Evolutionary conservation across 2,888 invertebrate species (phyloP).

Genomic region (Zootermopsis nevadensis): DNA sequence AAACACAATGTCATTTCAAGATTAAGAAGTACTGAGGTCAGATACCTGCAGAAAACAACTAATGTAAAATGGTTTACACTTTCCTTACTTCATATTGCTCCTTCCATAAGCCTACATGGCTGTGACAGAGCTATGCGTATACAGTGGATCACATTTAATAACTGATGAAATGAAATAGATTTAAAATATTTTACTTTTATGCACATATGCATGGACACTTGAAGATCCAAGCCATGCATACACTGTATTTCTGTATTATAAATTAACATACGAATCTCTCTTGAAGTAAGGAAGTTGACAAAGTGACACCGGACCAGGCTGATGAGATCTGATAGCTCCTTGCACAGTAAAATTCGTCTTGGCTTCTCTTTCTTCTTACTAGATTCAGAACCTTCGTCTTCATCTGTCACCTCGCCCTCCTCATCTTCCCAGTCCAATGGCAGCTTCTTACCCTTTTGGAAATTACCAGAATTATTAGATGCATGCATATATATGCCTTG

Average conservation of each 20-base stretch:
- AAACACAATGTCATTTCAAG: too few relatives aligned
- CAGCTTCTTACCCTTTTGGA: conserved; percentile 63
- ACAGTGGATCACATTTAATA: too few relatives aligned
- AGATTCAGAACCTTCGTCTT: conserved; percentile 65
- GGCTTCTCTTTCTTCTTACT: conserved; percentile 55
- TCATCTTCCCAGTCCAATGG: conserved; percentile 58
- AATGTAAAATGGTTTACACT: too few relatives aligned
- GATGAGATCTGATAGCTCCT: conserved; percentile 65
- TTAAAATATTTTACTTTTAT: too few relatives aligned
- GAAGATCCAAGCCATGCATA: not conserved
- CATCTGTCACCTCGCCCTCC: conserved; percentile 66
- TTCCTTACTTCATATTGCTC: too few relatives aligned
- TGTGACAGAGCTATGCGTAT: too few relatives aligned
- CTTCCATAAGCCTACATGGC: too few relatives aligned
- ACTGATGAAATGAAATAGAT: too few relatives aligned
- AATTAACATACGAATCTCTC: conserved; percentile 54
- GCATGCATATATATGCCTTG: too few relatives aligned
- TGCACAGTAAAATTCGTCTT: conserved; percentile 58
- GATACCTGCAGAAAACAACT: too few relatives aligned
- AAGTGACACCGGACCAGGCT: conserved; percentile 60
- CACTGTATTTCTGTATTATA: conserved; percentile 4
- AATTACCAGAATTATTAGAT: not conserved
- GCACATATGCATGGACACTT: too few relatives aligned
- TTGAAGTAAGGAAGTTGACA: conserved; percentile 56
- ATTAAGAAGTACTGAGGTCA: too few relatives aligned